phyloP scores from a whole-genome alignment of 2,888 invertebrate genomes.

The Drosophila neotestacea region DNA sequence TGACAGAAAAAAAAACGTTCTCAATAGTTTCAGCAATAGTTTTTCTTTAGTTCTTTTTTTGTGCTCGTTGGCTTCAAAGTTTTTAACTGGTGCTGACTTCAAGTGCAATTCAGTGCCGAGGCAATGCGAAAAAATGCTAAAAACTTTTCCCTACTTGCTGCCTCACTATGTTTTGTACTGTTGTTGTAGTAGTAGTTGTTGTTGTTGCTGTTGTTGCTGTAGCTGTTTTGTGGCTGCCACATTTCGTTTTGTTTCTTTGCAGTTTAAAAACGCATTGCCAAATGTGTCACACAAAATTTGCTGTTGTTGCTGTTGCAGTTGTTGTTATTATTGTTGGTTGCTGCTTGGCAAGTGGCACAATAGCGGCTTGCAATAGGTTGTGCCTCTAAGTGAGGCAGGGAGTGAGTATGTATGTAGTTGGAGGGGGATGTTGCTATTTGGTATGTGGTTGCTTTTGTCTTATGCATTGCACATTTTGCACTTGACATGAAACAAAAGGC shows the following conservation, averaged over 20 bases:
- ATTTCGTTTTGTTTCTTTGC: constrained; percentile 68
- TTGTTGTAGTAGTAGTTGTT: constrained; percentile 32
- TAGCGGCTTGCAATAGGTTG: constrained; percentile 29
- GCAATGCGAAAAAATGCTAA: constrained; percentile 65
- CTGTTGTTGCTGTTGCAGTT: constrained; percentile 27
- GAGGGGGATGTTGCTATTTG: constrained; percentile 19
- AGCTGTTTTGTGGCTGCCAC: constrained; percentile 69
- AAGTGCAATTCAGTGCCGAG: constrained; percentile 79
- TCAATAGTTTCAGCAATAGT: constrained; percentile 22
- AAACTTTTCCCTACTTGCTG: constrained; percentile 65
- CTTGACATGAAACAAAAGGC: constrained; percentile 69
- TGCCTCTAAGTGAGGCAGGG: constrained; percentile 3
- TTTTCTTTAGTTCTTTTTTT: constrained; percentile 25
- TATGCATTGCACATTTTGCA: constrained; percentile 72
- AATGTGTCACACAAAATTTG: constrained; percentile 73
- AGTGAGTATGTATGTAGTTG: not conserved
- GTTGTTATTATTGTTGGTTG: constrained; percentile 2
- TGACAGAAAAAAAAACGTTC: not conserved
- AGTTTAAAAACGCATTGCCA: constrained; percentile 78
- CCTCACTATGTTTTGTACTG: constrained; percentile 56
- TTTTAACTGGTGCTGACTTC: constrained; percentile 79
- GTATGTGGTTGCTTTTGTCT: constrained; percentile 68
- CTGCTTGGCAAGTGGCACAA: constrained; percentile 47
- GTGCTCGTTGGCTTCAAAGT: constrained; percentile 66
- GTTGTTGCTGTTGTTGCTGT: constrained; percentile 40